Evolutionary conservation across 2,797 vertebrate species (phyloP), one percentile per base, ranked within the genome.

Genomic region (Phataginus tetradactyla): DNA sequence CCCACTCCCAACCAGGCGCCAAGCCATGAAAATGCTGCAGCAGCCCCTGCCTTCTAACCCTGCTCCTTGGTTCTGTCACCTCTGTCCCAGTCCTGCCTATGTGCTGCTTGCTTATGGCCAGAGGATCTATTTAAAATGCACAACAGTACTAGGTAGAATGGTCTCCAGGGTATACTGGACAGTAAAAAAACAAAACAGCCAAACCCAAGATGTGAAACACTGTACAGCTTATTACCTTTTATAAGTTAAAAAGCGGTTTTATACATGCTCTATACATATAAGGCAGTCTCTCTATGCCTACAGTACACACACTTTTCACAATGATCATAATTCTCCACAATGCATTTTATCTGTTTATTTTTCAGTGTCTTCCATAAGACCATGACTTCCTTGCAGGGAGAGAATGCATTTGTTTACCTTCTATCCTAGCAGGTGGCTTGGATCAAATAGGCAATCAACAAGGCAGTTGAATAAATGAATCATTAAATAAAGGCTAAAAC

Each of bases 401-500:
- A 53, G 55, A 72, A 74, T 45, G 45, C 63, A 17, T 91, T 55
- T 32, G 8, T n/a, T 91, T 45, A 37, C 37, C 9, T 81, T 77
- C 53, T 57, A 45, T 34, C 42, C 32, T 86, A 57, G 59, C 66
- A 59, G 3, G 23, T 81, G 90, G n/a, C 51, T 69, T 74, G 68
- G 25, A 63, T 95, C 69, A 83, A 53, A 55, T 45, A 83, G 15
- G 21, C 21, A 84, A 81, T 95, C 7, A 18, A n/a, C 59, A 83
- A 78, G 17, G 49, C 63, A 53, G 32, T 68, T 68, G 84, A 80
- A 87, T 45, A 72, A 72, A 95, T n/a, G 18, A 92, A 72, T 77
- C 53, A 55, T 53, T 81, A 90, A 53, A 79, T 86, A 64, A 77
- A 92, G 83, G n/a, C n/a, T 61, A 49, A 91, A 95, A 78, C 10